Conservation (phyloP, 2,113 vertebrate genomes). For the Empidonax traillii region DNA sequence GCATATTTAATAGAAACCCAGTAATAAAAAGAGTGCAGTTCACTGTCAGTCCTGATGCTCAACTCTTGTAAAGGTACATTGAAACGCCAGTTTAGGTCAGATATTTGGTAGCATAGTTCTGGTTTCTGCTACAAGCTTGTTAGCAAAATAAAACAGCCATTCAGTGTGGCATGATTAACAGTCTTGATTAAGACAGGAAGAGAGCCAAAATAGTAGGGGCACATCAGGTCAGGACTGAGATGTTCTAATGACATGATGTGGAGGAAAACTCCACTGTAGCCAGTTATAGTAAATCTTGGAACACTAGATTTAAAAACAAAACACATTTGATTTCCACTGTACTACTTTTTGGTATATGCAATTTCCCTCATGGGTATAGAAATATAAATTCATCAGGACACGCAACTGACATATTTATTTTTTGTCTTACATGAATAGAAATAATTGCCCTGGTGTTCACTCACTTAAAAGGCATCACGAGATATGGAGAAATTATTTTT, state of each 20-base stretch:
- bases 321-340: not conserved
- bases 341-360: not conserved
- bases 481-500: not conserved
- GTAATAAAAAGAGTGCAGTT: not conserved
- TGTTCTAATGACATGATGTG: not conserved
- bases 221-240: constrained; percentile 20
- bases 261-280: not conserved
- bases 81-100: not conserved
- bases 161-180: not conserved
- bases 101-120: not conserved
- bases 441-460: not conserved
- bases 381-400: not conserved
- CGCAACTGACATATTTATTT: not conserved
- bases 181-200: constrained; percentile 18
- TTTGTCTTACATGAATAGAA: not conserved
- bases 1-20: not conserved
- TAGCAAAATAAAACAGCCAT: not conserved
- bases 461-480: not conserved
- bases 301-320: not conserved
- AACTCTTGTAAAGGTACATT: not conserved
- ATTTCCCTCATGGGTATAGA: not conserved
- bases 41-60: not conserved
- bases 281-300: not conserved
- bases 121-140: not conserved
- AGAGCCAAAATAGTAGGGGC: constrained; percentile 3